Evolutionary conservation across 2,113 vertebrate genomes (phyloP), one percentile per base, ranked within the genome.

Genomic region (Sminthopsis crassicaudata): DNA sequence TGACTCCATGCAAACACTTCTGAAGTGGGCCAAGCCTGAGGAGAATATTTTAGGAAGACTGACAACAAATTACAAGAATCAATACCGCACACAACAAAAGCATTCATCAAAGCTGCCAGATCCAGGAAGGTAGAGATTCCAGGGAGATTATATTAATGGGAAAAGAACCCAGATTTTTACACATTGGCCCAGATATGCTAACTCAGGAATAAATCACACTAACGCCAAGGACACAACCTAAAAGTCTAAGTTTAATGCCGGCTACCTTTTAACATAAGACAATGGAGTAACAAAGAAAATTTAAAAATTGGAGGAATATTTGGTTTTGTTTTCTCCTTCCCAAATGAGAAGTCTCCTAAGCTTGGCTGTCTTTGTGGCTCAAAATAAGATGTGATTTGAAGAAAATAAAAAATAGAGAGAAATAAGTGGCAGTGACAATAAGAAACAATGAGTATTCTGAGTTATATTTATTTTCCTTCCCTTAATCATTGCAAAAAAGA

Each of bases 31-130:
- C 91, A 95, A 25, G 46, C 25, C 93, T 93, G n/a, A 50, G 55
- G 96, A 90, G 3, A 46, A 60, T 27, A 91, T 36, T 51, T n/a
- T 10, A 91, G 30, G 91, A 50, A 55, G 42, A 67, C 27, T n/a
- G 53, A 30, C 94, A 92, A 24, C 50, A 19, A 97, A 90, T 60
- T 95, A 57, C 46, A 97, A 95, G 91, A 91, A 97, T 90, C 93
- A 91, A 48, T 92, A 55, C 16, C 90, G 25, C 19, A 90, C 24
- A 50, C 90, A 92, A 95, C 94, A 97, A 95, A 50, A 97, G 24
- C 89, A 67, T 95, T 97, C 91, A 92, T 96, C 93, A 96, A 95
- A 96, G 51, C 16, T 94, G 60, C 52, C 51, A 93, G 50, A 0
- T 0, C 26, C 46, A 90, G 88, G 24, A 94, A 95, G 52, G 25